These are phyloP conservation scores for Mus pahari DNA, from an alignment of 2,113 vertebrate species.

Conservation along the genomic window DNA sequence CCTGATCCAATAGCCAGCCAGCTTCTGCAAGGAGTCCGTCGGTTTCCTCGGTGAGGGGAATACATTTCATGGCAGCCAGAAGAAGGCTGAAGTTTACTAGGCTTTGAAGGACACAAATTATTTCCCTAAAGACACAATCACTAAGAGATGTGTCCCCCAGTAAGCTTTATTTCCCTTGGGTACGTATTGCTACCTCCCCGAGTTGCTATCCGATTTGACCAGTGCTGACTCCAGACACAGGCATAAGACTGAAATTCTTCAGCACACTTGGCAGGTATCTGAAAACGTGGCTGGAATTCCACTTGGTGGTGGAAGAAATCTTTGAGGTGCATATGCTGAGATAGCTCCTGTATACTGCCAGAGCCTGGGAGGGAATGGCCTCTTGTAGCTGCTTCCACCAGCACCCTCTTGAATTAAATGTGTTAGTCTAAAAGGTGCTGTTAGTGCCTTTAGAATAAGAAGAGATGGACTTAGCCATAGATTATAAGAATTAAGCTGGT, in stretches of 20 bases:
- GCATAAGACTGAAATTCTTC: slow-evolving; percentile 22
- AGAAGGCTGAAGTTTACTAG: background rate
- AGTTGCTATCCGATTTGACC: background rate
- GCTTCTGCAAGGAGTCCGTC: background rate
- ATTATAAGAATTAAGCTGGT: background rate
- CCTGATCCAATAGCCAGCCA: background rate
- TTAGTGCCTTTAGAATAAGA: slow-evolving; percentile 7
- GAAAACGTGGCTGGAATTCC: slow-evolving; percentile 29
- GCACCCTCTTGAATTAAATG: background rate
- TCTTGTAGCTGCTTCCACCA: background rate
- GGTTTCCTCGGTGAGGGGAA: background rate
- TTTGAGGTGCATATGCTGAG: background rate
- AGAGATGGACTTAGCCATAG: background rate
- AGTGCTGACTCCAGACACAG: background rate
- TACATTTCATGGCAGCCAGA: background rate
- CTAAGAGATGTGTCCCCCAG: background rate
- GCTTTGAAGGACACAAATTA: background rate
- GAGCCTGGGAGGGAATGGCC: background rate
- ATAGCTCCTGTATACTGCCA: background rate
- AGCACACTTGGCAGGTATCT: background rate
- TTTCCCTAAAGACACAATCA: background rate
- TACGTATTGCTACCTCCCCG: background rate
- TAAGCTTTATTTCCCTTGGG: background rate
- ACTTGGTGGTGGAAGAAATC: background rate
- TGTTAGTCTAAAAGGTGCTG: background rate